Percentiles rank a stretch among this genome's conserved stretches.
phyloP scores from a whole-genome alignment of 2,113 vertebrate species.

The Osmerus mordax region DNA sequence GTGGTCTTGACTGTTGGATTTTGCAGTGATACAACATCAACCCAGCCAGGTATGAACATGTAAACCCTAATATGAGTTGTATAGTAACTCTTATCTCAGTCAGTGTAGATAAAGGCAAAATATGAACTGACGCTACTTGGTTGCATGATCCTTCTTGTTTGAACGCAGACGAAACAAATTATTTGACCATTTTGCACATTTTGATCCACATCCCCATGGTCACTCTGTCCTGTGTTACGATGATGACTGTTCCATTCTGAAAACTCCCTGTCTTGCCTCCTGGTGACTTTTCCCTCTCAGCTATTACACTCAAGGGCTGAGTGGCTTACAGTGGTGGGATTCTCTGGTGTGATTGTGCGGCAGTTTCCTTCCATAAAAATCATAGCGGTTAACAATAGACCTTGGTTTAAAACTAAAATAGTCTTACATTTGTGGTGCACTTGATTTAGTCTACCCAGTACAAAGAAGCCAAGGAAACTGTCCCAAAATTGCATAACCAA shows the following conservation, averaged over 20 bases:
- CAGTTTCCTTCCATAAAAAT: no score
- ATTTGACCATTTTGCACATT: slow-evolving; percentile 75
- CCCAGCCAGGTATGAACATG: background rate
- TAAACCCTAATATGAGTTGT: slow-evolving; percentile 20
- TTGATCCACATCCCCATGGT: slow-evolving; percentile 56
- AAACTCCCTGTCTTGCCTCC: background rate
- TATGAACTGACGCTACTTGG: slow-evolving; percentile 20
- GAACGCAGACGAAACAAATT: slow-evolving; percentile 17
- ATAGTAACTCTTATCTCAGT: slow-evolving; percentile 15
- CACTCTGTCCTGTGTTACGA: slow-evolving; percentile 43
- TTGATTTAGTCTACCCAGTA: no score
- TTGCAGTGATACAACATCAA: no score
- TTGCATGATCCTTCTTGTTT: slow-evolving; percentile 18
- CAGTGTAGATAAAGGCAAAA: slow-evolving; percentile 31
- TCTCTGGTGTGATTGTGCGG: no score
- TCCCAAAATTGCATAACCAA: no score
- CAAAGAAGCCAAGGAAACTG: no score
- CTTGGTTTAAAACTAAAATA: no score
- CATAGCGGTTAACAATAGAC: slow-evolving; percentile 15
- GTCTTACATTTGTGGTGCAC: no score
- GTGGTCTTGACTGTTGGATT: no score
- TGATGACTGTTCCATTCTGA: slow-evolving; percentile 13
- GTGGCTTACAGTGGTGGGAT: background rate
- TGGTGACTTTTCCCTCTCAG: slow-evolving; percentile 1
- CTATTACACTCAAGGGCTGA: background rate